Percentiles rank a stretch among this genome's conserved stretches.
These are phyloP conservation scores for Bambusicola thoracicus DNA, from an alignment of 2,113 vertebrate species.

Conservation along the genomic window DNA sequence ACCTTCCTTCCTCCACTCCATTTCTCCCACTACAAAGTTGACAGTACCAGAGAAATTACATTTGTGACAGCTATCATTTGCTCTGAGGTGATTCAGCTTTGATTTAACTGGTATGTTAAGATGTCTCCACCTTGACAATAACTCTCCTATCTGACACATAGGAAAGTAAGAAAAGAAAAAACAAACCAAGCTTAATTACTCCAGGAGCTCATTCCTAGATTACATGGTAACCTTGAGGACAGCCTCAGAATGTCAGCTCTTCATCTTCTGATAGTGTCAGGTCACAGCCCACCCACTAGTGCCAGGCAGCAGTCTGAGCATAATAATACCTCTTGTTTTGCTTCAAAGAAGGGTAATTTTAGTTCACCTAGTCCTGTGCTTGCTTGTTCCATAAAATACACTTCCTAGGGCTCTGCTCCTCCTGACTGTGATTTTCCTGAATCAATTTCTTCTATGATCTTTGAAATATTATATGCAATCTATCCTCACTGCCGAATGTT, in stretches of 20 bases:
- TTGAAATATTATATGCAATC: neutral
- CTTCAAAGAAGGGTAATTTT: neutral
- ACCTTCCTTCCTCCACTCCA: neutral
- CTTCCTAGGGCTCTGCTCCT: neutral
- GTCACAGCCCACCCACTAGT: neutral
- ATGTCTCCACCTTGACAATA: neutral
- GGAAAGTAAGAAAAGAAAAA: neutral
- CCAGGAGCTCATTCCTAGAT: neutral
- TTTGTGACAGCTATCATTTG: neutral
- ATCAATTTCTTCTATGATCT: neutral
- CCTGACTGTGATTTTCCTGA: neutral
- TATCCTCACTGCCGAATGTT: neutral
- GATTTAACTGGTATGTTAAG: neutral
- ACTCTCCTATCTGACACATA: neutral
- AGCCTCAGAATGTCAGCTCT: neutral
- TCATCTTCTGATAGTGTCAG: neutral
- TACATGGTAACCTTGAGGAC: fast-evolving
- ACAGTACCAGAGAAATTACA: neutral
- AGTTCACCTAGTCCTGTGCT: neutral
- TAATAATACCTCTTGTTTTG: neutral
- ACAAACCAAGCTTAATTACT: neutral
- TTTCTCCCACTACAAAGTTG: neutral
- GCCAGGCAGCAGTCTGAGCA: neutral
- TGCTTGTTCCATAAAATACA: neutral
- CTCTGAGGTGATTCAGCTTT: neutral